Base-by-base conservation (phyloP, 2,113 vertebrate species). In the Corythornis madagascariensis region DNA sequence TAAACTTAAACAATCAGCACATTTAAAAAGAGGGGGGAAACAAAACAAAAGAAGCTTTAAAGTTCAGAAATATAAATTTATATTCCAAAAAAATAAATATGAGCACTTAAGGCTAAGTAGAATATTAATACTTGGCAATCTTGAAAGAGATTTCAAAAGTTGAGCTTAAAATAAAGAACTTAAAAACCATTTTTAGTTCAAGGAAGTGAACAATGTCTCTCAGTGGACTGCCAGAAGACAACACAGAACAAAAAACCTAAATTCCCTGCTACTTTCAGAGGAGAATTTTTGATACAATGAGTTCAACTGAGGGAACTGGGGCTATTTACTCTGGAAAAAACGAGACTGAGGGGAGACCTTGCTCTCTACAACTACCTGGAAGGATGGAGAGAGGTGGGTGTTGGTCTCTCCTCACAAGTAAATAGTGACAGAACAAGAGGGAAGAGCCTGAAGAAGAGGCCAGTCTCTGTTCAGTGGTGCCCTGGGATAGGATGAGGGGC, bases 91-190 rank as follows among this genome's bases (percentile, higher is more conserved):
- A 81, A 84, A n/a, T 24, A 89, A 43, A 63, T 10, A 52, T 31
- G 9, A 86, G 38, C 86, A 91, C 65, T 67, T 67, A 64, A 75
- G 67, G 42, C 45, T 57, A 90, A 88, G 18, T 15, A 29, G 38
- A 57, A 71, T 63, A 57, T 19, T 38, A 74, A 77, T 8, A 78
- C 7, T 22, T 60, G 80, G 64, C 18, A 48, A 21, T 75, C 65
- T n/a, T 28, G 19, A 66, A 90, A 75, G 25, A 63, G 6, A 74
- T 53, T 81, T 75, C 35, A 70, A 14, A 86, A 90, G 8, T 4
- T 19, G 61, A 65, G 38, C 83, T 81, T 90, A 90, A 91, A 93
- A 56, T 15, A 83, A 95, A 84, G 31, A 52, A 60, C 56, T 73
- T 21, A 8, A 6, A 89, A 47, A 26, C 9, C 0, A 0, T 15